phyloP scores from a whole-genome alignment of 1,140 invertebrate genomes.

The Cydia splendana region DNA sequence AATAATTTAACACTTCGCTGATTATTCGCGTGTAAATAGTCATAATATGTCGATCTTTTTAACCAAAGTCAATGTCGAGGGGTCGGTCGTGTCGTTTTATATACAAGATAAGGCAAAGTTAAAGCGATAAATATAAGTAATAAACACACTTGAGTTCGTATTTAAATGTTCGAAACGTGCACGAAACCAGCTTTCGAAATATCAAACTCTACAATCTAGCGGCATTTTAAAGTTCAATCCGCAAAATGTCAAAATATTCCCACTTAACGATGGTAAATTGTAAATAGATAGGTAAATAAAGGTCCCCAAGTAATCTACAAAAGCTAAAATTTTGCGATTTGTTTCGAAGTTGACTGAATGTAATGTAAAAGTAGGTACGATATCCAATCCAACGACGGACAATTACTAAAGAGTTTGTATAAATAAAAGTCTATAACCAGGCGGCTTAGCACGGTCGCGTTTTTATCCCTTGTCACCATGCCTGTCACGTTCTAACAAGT shows the following conservation, averaged over 20 bases:
- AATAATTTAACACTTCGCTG: no score
- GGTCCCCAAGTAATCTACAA: no score
- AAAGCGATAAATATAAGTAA: slow-evolving; percentile 12
- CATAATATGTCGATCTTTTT: neutral
- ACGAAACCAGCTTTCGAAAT: slow-evolving; percentile 16
- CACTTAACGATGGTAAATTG: neutral
- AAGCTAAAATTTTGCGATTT: no score
- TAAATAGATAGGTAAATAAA: neutral
- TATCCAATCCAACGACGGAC: neutral
- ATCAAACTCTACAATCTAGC: slow-evolving; percentile 7
- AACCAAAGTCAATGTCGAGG: slow-evolving; percentile 7
- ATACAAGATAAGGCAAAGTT: slow-evolving; percentile 7
- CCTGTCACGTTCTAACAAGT: no score
- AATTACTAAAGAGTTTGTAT: no score
- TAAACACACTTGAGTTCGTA: neutral
- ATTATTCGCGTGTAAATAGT: no score
- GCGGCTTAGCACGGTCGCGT: no score
- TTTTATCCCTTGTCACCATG: no score
- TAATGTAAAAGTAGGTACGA: neutral
- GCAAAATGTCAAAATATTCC: slow-evolving; percentile 30
- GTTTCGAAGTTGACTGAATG: neutral
- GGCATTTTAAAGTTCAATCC: slow-evolving; percentile 30
- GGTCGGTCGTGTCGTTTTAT: slow-evolving; percentile 4
- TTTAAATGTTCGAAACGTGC: slow-evolving; percentile 26
- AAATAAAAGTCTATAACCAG: no score